Conservation (phyloP, 2,888 invertebrate genomes). For the Rapana venosa region DNA sequence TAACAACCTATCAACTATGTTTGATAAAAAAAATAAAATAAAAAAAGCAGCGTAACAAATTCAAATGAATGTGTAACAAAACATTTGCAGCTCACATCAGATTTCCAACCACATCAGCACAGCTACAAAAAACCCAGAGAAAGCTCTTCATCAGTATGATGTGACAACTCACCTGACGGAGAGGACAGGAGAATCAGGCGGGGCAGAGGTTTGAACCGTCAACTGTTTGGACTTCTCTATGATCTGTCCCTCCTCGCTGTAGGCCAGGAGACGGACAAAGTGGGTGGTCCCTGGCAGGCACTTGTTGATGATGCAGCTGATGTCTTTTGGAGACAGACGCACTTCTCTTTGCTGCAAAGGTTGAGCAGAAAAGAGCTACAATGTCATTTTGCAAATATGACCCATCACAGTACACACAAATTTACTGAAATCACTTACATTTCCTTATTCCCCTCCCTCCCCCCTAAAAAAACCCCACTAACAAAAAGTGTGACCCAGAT, state of each 20-base stretch:
- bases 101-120: neutral
- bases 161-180: constrained; percentile 67
- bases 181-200: constrained; percentile 76
- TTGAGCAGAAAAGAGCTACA: neutral
- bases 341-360: constrained; percentile 74
- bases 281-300: constrained; percentile 77
- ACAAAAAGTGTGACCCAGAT: too few relatives aligned
- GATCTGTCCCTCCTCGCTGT: constrained; percentile 67
- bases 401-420: too few relatives aligned
- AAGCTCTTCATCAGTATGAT: too few relatives aligned
- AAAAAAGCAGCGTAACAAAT: neutral
- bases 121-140: neutral
- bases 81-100: neutral
- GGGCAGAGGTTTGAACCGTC: constrained; percentile 77
- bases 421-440: too few relatives aligned
- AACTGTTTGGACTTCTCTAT: constrained; percentile 75
- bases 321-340: constrained; percentile 71
- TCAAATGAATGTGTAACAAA: neutral
- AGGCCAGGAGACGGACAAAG: constrained; percentile 73
- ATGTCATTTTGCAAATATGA: too few relatives aligned
- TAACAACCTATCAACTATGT: too few relatives aligned
- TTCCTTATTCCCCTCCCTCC: too few relatives aligned
- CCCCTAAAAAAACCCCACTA: too few relatives aligned
- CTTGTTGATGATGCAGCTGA: constrained; percentile 77
- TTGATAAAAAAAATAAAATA: neutral